Evolutionary conservation across 2,797 vertebrate genomes (phyloP).

Genomic region (Columba guinea): DNA sequence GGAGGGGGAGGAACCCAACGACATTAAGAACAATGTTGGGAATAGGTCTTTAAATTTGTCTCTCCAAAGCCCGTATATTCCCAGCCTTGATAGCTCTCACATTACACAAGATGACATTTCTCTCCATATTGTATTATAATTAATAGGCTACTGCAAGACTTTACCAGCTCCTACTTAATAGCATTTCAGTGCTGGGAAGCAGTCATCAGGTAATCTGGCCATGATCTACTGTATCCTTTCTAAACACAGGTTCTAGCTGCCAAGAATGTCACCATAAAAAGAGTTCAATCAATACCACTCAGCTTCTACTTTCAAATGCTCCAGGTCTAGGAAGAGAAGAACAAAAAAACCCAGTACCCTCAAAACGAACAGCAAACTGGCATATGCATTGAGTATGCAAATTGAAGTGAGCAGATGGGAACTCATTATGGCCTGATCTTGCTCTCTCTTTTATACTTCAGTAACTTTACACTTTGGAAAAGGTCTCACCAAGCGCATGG

Average conservation of each 20-base stretch:
- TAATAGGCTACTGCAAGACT: conserved; percentile 61
- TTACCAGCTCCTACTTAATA: conserved; percentile 64
- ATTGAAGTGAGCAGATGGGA: conserved; percentile 67
- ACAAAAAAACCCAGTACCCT: conserved; percentile 23
- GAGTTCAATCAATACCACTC: conserved; percentile 55
- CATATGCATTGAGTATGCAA: conserved; percentile 40
- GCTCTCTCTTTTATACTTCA: conserved; percentile 38
- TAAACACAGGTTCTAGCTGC: conserved; percentile 60
- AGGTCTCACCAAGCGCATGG: background rate
- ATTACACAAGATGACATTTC: conserved; percentile 52
- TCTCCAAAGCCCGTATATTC: conserved; percentile 45
- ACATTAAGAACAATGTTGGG: conserved; percentile 30
- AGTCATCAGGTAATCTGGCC: conserved; percentile 58
- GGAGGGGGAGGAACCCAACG: background rate
- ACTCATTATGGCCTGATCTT: conserved; percentile 53
- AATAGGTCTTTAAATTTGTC: conserved; percentile 47
- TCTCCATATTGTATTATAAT: conserved; percentile 55
- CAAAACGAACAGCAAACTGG: conserved; percentile 60
- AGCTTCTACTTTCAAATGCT: conserved; percentile 45
- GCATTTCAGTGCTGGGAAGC: conserved; percentile 61
- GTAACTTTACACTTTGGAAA: conserved; percentile 50
- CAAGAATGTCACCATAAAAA: conserved; percentile 55
- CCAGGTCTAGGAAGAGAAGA: conserved; percentile 48
- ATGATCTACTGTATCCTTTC: conserved; percentile 43
- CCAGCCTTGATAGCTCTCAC: conserved; percentile 43